These are phyloP conservation scores for Andrena fulva DNA, from an alignment of 2,888 invertebrate genomes.

Conservation along the genomic window DNA sequence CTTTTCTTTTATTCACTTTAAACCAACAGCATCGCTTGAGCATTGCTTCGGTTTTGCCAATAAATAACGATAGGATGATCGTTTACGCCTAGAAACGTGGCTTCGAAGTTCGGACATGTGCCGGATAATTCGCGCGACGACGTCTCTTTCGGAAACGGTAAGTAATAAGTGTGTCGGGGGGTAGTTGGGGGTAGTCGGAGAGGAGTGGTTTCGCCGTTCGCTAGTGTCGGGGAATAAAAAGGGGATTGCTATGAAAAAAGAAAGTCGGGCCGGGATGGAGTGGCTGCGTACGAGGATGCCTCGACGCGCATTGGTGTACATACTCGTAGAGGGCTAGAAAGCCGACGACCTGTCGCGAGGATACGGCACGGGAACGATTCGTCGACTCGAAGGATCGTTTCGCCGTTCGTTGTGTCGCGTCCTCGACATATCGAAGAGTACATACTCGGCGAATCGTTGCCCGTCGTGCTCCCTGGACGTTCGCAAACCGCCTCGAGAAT, in stretches of 20 bases:
- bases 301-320: conserved; percentile 15
- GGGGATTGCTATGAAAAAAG: background rate
- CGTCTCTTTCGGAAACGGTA: conserved; percentile 20
- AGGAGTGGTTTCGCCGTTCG: background rate
- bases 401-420: background rate
- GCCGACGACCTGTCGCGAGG: conserved; percentile 1
- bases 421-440: background rate
- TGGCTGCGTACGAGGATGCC: conserved; percentile 4
- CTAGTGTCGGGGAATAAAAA: conserved; percentile 1
- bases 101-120: conserved; percentile 17
- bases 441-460: background rate
- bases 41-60: conserved; percentile 75
- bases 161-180: background rate
- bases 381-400: background rate
- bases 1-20: conserved; percentile 74
- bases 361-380: background rate
- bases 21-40: conserved; percentile 77
- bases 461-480: conserved; percentile 26
- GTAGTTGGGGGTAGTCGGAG: no score
- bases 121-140: conserved; percentile 10
- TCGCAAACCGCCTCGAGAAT: conserved; percentile 25
- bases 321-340: conserved; percentile 7
- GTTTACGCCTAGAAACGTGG: conserved; percentile 47
- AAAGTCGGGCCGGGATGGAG: background rate
- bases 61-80: conserved; percentile 66